phyloP scores from a whole-genome alignment of 2,888 invertebrate genomes.

The Xylota sylvarum region DNA sequence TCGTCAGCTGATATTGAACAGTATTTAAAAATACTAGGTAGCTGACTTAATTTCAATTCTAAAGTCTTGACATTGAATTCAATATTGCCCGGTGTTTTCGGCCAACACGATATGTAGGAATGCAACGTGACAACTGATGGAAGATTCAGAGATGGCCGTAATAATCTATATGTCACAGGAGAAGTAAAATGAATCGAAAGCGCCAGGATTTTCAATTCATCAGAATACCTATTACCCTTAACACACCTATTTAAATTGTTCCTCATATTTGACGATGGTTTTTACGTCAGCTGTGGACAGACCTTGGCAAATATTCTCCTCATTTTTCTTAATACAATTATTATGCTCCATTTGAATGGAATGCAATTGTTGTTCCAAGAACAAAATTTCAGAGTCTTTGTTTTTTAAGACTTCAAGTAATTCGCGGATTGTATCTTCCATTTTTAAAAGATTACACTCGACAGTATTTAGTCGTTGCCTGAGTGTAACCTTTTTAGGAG shows the following conservation, averaged over 20 bases:
- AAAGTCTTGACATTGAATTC: not conserved
- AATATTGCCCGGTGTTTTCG: conserved; percentile 16
- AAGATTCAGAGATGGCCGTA: conserved; percentile 2
- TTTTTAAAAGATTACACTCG: not conserved
- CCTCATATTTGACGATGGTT: not conserved
- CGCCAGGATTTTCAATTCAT: conserved; percentile 22
- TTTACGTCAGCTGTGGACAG: not conserved
- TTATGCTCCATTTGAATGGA: not conserved
- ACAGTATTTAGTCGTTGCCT: not conserved
- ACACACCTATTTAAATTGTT: not conserved
- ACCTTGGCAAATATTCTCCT: not conserved
- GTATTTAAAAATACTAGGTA: not conserved
- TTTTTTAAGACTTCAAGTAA: not conserved
- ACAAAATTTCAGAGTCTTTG: not conserved
- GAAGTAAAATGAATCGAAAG: conserved; percentile 20
- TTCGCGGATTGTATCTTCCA: conserved; percentile 1
- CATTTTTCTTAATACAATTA: too few relatives aligned
- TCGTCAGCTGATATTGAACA: conserved; percentile 15
- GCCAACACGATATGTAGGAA: not conserved
- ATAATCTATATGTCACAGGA: not conserved
- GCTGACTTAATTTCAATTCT: not conserved
- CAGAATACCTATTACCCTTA: conserved; percentile 6
- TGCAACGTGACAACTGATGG: not conserved
- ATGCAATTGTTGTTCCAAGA: not conserved
- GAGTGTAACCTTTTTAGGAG: not conserved